These are phyloP conservation scores for Leptinotarsa texana DNA, from an alignment of 1,140 invertebrate genomes.

Conservation along the genomic window DNA sequence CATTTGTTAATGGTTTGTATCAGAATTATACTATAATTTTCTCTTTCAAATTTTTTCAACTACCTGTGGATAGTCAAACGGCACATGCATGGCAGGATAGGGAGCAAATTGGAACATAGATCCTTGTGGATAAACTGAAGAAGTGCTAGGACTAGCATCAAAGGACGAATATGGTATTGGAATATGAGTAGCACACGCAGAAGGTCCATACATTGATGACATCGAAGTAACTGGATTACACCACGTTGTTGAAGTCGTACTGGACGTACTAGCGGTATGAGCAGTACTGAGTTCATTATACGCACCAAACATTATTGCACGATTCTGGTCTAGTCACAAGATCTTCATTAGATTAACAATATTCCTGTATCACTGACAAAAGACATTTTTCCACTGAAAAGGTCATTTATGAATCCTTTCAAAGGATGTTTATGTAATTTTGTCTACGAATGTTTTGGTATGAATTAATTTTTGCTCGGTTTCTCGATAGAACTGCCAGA, in stretches of 20 bases:
- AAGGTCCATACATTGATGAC: slow-evolving; percentile 34
- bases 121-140: slow-evolving; percentile 40
- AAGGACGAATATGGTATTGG: slow-evolving; percentile 38
- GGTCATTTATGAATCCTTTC: no score
- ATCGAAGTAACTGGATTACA: slow-evolving; percentile 23
- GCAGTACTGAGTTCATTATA: not conserved
- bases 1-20: no score
- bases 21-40: no score
- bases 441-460: no score
- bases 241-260: slow-evolving; percentile 20
- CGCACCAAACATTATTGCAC: not conserved
- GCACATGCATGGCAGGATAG: slow-evolving; percentile 44
- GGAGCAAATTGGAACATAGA: slow-evolving; percentile 46
- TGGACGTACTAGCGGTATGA: not conserved
- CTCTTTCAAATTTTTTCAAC: not conserved
- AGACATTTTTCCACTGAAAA: no score
- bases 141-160: slow-evolving; percentile 41
- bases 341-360: no score
- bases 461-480: not conserved
- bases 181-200: slow-evolving; percentile 28
- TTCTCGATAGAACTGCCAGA: not conserved
- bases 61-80: slow-evolving; percentile 52
- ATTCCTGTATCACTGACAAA: no score
- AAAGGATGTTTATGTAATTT: no score
- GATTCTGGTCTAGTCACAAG: not conserved